Conservation (phyloP, 2,888 invertebrate species). For the Eupeodes luniger region DNA sequence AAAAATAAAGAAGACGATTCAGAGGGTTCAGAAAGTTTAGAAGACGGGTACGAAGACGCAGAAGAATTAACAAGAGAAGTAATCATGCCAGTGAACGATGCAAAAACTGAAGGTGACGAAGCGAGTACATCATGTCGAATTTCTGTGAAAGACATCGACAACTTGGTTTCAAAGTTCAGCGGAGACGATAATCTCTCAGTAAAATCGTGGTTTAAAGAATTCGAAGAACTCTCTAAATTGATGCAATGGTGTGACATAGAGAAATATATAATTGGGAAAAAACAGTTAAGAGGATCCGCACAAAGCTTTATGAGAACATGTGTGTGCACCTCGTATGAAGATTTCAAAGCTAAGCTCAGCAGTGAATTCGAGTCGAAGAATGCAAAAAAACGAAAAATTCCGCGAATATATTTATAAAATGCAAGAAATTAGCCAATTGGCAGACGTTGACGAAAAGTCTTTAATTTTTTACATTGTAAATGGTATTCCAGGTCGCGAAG, state of each 20-base stretch:
- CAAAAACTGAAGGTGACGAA: too few species aligned
- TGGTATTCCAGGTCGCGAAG: slow-evolving; percentile 17
- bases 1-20: too few species aligned
- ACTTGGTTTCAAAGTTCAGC: too few species aligned
- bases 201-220: neutral
- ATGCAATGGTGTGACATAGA: slow-evolving; percentile 17
- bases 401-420: slow-evolving; percentile 30
- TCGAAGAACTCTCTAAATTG: neutral
- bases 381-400: slow-evolving; percentile 15
- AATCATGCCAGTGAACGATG: too few species aligned
- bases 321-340: neutral
- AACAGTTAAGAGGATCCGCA: slow-evolving; percentile 10
- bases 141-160: slow-evolving; percentile 15
- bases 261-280: slow-evolving; percentile 3
- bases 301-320: slow-evolving; percentile 1
- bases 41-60: too few species aligned
- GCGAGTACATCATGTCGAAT: neutral
- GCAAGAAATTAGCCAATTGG: slow-evolving; percentile 24
- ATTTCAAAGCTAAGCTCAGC: neutral
- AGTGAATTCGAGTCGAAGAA: slow-evolving; percentile 7
- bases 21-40: too few species aligned
- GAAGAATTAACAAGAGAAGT: too few species aligned
- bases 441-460: neutral
- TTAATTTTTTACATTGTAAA: slow-evolving; percentile 23
- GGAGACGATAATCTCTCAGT: too few species aligned